These are phyloP conservation scores for Drosophila yooni DNA, from an alignment of 2,888 invertebrate genomes.

Conservation along the genomic window DNA sequence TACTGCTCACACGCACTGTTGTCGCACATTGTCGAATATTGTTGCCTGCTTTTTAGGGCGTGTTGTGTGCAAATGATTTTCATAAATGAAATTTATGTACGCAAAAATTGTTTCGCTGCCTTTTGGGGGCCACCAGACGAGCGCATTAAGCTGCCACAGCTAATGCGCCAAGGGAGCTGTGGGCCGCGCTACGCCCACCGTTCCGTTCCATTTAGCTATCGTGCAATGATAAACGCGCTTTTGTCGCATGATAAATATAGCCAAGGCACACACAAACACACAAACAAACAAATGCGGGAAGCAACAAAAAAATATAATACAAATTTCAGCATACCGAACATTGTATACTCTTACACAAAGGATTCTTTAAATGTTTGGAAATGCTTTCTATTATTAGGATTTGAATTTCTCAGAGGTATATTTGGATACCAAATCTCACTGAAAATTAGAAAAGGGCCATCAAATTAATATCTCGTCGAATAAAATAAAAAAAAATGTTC, in stretches of 20 bases:
- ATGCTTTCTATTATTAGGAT: neutral
- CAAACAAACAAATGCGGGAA: conserved; percentile 39
- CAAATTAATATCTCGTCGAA: too few relatives aligned
- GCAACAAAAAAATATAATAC: conserved; percentile 7
- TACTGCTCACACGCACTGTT: conserved; percentile 64
- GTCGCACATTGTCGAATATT: conserved; percentile 25
- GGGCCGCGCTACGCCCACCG: conserved; percentile 48
- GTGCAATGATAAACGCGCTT: conserved; percentile 73
- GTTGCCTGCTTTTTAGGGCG: conserved; percentile 46
- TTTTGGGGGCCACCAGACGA: conserved; percentile 37
- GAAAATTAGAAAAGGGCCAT: neutral
- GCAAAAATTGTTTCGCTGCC: conserved; percentile 67
- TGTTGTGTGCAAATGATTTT: conserved; percentile 69
- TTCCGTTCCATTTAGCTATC: conserved; percentile 20
- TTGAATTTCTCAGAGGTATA: neutral
- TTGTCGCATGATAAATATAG: conserved; percentile 79
- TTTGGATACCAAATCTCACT: neutral
- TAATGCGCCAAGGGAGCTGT: conserved; percentile 56
- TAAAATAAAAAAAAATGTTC: neutral
- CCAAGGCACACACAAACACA: conserved; percentile 65
- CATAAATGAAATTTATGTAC: conserved; percentile 74
- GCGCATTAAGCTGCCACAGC: conserved; percentile 56
- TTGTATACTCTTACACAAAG: neutral
- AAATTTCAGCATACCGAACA: neutral
- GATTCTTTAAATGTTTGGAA: neutral